Evolutionary conservation across 1,140 invertebrate genomes (phyloP).

Genomic region (Nasonia vitripennis): DNA sequence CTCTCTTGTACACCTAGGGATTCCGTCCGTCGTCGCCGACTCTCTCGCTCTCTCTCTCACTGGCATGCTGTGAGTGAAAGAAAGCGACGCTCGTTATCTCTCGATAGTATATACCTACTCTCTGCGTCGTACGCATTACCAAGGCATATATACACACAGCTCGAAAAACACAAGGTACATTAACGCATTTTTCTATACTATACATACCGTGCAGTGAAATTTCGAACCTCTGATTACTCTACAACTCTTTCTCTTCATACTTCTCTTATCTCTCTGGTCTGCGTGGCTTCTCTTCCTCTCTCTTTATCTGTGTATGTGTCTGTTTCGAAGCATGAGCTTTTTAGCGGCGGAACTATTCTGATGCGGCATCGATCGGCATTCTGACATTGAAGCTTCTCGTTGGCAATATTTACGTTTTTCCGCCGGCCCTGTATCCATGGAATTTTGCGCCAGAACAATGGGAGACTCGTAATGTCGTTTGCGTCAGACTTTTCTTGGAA

Average conservation of each 20-base stretch:
- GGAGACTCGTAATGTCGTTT: neutral
- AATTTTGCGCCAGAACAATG: neutral
- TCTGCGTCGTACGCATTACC: neutral
- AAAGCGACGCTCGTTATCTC: conserved; percentile 14
- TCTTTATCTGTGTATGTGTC: neutral
- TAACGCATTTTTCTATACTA: neutral
- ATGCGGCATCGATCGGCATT: neutral
- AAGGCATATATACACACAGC: neutral
- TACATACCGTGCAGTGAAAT: conserved; percentile 21
- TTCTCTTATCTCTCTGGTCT: neutral
- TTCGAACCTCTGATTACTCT: neutral
- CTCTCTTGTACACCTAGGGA: neutral
- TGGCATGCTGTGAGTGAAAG: conserved; percentile 7
- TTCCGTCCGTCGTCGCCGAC: neutral
- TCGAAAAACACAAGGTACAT: conserved; percentile 14
- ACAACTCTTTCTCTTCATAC: neutral
- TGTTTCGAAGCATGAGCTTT: conserved; percentile 7
- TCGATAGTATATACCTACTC: neutral
- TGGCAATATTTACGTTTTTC: neutral
- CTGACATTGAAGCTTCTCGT: neutral
- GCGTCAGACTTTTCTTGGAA: neutral
- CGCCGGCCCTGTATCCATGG: neutral
- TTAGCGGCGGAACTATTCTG: neutral
- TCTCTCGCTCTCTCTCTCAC: neutral
- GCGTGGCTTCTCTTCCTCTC: neutral